phyloP scores from a whole-genome alignment of 2,888 invertebrate genomes.

The Gari tellinella region DNA sequence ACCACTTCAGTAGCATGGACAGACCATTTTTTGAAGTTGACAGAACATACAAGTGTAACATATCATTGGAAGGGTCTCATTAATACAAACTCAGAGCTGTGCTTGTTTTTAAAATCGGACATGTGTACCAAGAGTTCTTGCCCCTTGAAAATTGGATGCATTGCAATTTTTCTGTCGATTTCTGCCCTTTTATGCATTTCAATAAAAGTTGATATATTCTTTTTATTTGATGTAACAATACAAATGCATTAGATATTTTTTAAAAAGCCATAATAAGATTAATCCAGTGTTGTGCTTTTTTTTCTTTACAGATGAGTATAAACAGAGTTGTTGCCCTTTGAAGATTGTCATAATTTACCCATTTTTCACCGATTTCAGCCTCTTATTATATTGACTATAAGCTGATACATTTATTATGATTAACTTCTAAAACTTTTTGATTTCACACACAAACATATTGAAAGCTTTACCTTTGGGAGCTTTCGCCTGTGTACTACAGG shows the following conservation, averaged over 20 bases:
- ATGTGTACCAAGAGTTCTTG: not conserved
- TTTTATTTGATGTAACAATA: not conserved
- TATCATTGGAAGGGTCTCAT: not conserved
- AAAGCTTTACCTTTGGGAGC: too few relatives aligned
- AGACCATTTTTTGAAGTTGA: not conserved
- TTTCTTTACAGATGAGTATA: not conserved
- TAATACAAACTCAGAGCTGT: not conserved
- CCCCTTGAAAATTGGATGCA: not conserved
- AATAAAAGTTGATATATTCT: too few relatives aligned
- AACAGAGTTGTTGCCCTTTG: not conserved
- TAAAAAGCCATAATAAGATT: not conserved
- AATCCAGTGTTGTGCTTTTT: not conserved
- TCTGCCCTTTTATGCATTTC: not conserved
- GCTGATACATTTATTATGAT: too few relatives aligned
- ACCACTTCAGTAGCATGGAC: slow-evolving; percentile 1
- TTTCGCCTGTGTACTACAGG: too few relatives aligned
- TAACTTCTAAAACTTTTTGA: too few relatives aligned
- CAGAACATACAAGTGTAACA: not conserved
- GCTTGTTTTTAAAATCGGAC: not conserved
- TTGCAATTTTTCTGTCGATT: not conserved
- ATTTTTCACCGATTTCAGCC: too few relatives aligned
- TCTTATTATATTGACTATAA: too few relatives aligned
- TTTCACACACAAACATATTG: too few relatives aligned
- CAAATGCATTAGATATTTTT: not conserved
- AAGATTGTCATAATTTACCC: too few relatives aligned